Base-by-base conservation (phyloP, 1,140 invertebrate species). In the Drosophila lowei region DNA sequence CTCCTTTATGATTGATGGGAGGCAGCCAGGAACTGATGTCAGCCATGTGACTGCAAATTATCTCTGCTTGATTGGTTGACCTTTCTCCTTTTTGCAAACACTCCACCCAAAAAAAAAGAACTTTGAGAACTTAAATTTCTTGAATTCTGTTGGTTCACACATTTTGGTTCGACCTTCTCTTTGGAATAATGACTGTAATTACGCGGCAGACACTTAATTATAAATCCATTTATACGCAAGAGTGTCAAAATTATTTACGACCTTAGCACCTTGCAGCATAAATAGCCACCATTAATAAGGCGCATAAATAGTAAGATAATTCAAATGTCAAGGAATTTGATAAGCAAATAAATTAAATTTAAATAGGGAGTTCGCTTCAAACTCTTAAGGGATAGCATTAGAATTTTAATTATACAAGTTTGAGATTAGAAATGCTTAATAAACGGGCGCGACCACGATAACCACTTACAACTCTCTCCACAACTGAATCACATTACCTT, bases 231-330 rank as follows among this genome's bases (percentile, higher is more conserved):
- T 52, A 41, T 50, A 44, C 55, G 46, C 43, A 53, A 61, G 60
- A 79, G 76, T 79, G 63, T 68, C 57, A 63, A 79, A 60, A 62
- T 60, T 81, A 75, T 75, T 75, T 72, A n/a, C n/a, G n/a, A n/a
- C n/a, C n/a, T n/a, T n/a, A n/a, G n/a, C n/a, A n/a, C n/a, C n/a
- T n/a, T n/a, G 15, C 63, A 34, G 63, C 62, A 67, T 60, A 67
- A 60, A 75, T 55, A 60, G 56, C 56, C 56, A 56, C 6, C 43
- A 42, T 52, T 67, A 60, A 67, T 56, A 44, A 55, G 25, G 21
- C 50, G 3, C 65, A 56, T 68, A 48, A 67, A 67, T 56, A 68
- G 67, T 28, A 13, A 13, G 18, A 67, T 23, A 42, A 48, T 23
- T 41, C 15, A n/a, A 47, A 23, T 23, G 15, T 11, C 0, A 5